Conservation (phyloP, 2,113 vertebrate species). For the Chlamydotis undulata region DNA sequence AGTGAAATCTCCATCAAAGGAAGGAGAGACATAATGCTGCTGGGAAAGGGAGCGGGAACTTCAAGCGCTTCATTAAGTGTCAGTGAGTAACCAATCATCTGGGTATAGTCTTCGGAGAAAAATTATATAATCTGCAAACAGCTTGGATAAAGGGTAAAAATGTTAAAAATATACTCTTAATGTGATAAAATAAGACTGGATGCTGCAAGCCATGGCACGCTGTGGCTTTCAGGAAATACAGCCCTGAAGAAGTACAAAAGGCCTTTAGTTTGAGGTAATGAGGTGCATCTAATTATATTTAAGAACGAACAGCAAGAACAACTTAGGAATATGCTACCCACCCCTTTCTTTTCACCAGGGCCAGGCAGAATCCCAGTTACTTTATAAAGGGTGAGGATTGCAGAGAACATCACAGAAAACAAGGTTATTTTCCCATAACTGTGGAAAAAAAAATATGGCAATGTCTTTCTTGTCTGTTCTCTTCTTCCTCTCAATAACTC, state of each 20-base stretch:
- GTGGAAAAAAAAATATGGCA: slow-evolving; percentile 72
- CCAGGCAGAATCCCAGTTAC: slow-evolving; percentile 70
- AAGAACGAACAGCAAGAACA: slow-evolving; percentile 76
- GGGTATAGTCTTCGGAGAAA: slow-evolving; percentile 45
- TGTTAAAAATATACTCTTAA: slow-evolving; percentile 46
- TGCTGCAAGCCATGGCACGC: slow-evolving; percentile 26
- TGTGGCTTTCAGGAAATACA: slow-evolving; percentile 64
- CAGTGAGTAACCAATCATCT: neutral
- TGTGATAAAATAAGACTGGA: slow-evolving; percentile 40
- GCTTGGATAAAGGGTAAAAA: slow-evolving; percentile 29
- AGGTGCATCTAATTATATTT: slow-evolving; percentile 81
- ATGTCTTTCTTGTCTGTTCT: slow-evolving; percentile 61
- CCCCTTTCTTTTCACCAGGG: slow-evolving; percentile 67
- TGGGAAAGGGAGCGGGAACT: neutral
- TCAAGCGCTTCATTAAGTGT: neutral
- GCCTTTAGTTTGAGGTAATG: slow-evolving; percentile 79
- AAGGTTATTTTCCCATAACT: slow-evolving; percentile 93
- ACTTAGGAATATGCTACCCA: slow-evolving; percentile 61
- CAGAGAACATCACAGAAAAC: slow-evolving; percentile 87
- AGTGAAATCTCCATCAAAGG: neutral
- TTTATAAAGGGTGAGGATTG: slow-evolving; percentile 86
- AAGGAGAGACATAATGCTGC: neutral
- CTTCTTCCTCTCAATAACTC: slow-evolving; percentile 52
- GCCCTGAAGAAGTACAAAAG: slow-evolving; percentile 75
- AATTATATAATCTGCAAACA: slow-evolving; percentile 68